Evolutionary conservation across 2,888 invertebrate species (phyloP).

Genomic region (Tholera decimalis): DNA sequence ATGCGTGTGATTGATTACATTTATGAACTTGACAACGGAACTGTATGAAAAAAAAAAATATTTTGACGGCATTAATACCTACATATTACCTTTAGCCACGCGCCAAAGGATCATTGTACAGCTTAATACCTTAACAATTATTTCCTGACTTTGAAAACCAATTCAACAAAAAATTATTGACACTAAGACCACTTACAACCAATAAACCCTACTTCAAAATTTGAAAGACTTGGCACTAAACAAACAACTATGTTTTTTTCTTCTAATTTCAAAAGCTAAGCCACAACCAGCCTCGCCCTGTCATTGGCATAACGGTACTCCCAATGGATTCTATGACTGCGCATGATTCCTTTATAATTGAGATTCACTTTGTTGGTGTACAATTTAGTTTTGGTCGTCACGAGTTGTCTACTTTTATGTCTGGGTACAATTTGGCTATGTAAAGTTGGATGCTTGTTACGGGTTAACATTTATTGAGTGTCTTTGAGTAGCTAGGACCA

Average conservation of each 20-base stretch:
- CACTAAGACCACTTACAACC: constrained; percentile 16
- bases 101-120: neutral
- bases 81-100: too few relatives aligned
- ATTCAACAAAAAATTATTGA: neutral
- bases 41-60: neutral
- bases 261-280: constrained; percentile 37
- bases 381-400: constrained; percentile 62
- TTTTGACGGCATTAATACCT: too few relatives aligned
- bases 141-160: neutral
- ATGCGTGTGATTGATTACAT: neutral
- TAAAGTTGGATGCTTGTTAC: constrained; percentile 14
- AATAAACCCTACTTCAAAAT: constrained; percentile 29
- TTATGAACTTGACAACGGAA: neutral
- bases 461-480: neutral
- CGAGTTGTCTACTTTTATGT: constrained; percentile 49
- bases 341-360: constrained; percentile 87
- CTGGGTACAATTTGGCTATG: constrained; percentile 18
- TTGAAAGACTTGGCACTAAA: constrained; percentile 34
- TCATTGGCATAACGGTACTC: constrained; percentile 85
- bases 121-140: neutral
- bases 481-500: neutral
- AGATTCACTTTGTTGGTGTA: constrained; percentile 72
- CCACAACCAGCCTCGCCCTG: constrained; percentile 67
- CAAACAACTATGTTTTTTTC: constrained; percentile 18
- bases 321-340: constrained; percentile 85